Evolutionary conservation across 2,888 invertebrate species (phyloP).

Genomic region (Autographa gamma): DNA sequence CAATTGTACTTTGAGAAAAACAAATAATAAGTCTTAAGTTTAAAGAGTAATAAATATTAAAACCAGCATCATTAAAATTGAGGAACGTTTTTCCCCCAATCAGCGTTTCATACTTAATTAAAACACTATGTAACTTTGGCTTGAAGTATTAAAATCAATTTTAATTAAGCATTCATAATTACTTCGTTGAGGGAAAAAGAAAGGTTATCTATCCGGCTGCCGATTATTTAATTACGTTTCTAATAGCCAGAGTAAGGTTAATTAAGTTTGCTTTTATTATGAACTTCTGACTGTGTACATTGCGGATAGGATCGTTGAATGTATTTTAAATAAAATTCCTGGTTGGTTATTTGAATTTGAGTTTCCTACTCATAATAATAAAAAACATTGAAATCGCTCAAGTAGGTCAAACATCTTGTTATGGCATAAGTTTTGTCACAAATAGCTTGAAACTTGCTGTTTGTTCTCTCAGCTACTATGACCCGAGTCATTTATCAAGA

Average conservation of each 20-base stretch:
- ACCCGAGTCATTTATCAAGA: too few relatives aligned
- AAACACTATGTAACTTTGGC: background rate
- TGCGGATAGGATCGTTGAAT: background rate
- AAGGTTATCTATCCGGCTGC: background rate
- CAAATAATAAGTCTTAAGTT: background rate
- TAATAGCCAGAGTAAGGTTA: constrained; percentile 13
- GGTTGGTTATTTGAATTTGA: background rate
- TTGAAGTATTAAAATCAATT: constrained; percentile 13
- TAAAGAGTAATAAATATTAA: background rate
- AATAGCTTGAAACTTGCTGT: too few relatives aligned
- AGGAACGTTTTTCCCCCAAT: background rate
- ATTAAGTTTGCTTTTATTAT: background rate
- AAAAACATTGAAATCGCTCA: background rate
- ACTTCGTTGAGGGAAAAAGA: constrained; percentile 9
- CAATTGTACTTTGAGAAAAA: background rate
- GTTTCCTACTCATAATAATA: background rate
- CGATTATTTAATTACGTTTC: constrained; percentile 3
- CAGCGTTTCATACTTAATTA: constrained; percentile 2
- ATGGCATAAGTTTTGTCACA: background rate
- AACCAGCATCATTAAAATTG: background rate
- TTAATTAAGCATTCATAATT: constrained; percentile 33
- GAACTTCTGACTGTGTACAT: background rate
- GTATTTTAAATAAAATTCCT: constrained; percentile 4
- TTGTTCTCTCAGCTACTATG: too few relatives aligned
- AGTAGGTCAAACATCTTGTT: too few relatives aligned